Base-by-base conservation (phyloP, 2,888 invertebrate genomes). In the Leptopilina myrica region DNA sequence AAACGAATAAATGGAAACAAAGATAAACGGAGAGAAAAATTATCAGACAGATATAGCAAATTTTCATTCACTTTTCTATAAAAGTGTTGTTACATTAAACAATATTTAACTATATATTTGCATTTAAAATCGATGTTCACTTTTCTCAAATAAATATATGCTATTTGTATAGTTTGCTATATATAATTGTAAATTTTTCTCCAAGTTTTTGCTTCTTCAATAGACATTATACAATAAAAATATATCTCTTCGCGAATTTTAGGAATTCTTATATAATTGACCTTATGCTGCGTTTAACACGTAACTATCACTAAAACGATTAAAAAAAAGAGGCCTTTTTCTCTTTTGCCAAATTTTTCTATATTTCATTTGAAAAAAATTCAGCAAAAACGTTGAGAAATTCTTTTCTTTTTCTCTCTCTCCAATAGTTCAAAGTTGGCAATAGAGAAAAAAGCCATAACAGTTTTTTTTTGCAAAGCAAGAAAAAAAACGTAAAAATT, bases 231-330 rank as follows among this genome's bases (percentile, higher is more conserved):
- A 86, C 84, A 88, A 84, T 88, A 88, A 88, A 89, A 88, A 88
- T 89, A 88, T 88, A 88, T 88, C 85, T 89, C 86, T 87, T 85
- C 84, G 8, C 20, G 81, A 86, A 86, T 85, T 84, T 82, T 86
- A 85, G 81, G 83, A 85, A 87, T 86, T 85, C 80, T 85, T 85
- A 83, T 49, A 12, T 79, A 78, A 81, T 80, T 77, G 66, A 77
- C 66, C 33, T 77, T 78, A 81, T 78, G 80, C 76, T 79, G 79
- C 65, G 77, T 78, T 81, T 78, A 78, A 75, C 78, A 81, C 77
- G 59, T 80, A 81, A 81, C 81, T 83, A 86, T 83, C 85, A 84
- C 84, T 84, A 83, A 82, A 84, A 85, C 83, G 86, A 84, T 82
- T 81, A 79, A 86, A 84, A 85, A 84, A 80, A 49, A 69, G 49